A percentile compares a stretch with the other conserved stretches of the same genome.
Evolutionary conservation across 1,140 invertebrate species (phyloP).

Genomic region (Lepidotrigona ventralis): DNA sequence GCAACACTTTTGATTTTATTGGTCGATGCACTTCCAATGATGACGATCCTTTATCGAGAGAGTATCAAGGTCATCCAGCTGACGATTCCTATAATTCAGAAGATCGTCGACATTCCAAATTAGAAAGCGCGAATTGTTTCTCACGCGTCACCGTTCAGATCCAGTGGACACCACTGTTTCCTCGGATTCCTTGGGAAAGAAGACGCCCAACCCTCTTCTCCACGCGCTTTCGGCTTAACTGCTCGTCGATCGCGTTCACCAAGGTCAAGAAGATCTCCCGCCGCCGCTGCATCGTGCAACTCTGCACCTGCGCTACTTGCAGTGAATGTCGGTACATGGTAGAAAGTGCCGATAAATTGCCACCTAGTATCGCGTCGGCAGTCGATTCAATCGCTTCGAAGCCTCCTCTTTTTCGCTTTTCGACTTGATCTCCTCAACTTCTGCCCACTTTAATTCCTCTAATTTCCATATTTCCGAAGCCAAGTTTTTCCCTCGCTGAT

Average conservation of each 20-base stretch:
- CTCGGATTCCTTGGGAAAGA: constrained; percentile 3
- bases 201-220: neutral
- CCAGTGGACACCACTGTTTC: neutral
- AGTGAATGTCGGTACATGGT: constrained; percentile 36
- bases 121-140: constrained; percentile 52
- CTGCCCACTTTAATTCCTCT: neutral
- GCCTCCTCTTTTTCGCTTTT: neutral
- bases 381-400: constrained; percentile 27
- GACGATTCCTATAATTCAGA: neutral
- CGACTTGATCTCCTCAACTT: neutral
- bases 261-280: constrained; percentile 51
- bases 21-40: too few species aligned
- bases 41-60: neutral
- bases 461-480: neutral
- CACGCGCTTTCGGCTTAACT: neutral
- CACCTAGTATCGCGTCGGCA: constrained; percentile 47
- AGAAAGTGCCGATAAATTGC: constrained; percentile 56
- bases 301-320: constrained; percentile 44
- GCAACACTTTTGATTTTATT: neutral
- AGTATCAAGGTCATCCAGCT: too few species aligned
- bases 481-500: neutral
- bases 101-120: constrained; percentile 7
- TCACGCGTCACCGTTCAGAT: constrained; percentile 9
- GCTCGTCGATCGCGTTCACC: constrained; percentile 47
- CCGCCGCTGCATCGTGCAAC: neutral